Conservation (phyloP, 1,140 invertebrate species). For the Monochamus saltuarius region DNA sequence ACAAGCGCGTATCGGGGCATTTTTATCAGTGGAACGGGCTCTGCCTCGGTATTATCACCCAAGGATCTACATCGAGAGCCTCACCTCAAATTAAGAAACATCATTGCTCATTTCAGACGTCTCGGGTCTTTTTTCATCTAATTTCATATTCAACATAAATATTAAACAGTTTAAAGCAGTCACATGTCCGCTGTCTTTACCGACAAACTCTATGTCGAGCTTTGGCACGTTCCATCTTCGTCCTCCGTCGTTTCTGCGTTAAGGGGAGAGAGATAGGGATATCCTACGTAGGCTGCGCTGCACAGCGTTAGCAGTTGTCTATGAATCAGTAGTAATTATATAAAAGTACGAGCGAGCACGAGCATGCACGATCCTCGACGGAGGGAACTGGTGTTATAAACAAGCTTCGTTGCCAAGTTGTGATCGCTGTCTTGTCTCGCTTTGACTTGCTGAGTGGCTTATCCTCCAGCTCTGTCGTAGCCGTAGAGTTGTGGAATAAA, state of each 20-base stretch:
- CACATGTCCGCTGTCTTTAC: not conserved
- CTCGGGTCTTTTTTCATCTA: not conserved
- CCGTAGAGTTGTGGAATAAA: too few species aligned
- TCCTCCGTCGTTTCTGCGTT: not conserved
- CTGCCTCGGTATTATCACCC: too few species aligned
- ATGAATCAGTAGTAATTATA: not conserved
- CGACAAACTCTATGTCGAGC: not conserved
- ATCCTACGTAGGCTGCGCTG: not conserved
- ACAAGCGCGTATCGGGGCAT: too few species aligned
- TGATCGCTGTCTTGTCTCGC: not conserved
- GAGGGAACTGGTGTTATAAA: not conserved
- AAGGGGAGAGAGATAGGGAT: not conserved
- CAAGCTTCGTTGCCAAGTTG: not conserved
- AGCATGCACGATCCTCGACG: not conserved
- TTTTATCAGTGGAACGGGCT: too few species aligned
- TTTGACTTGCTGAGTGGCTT: not conserved
- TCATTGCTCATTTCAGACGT: too few species aligned
- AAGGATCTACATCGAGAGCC: too few species aligned
- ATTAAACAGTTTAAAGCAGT: slow-evolving; percentile 9
- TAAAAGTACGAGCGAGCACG: not conserved
- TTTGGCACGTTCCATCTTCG: not conserved
- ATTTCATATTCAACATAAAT: slow-evolving; percentile 22
- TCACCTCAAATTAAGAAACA: too few species aligned
- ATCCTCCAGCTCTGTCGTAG: not conserved
- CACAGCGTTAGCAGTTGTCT: too few species aligned